Percentiles rank a stretch among this genome's conserved stretches.
Evolutionary conservation across 2,888 invertebrate genomes (phyloP).

Genomic region (Incurvaria masculella): DNA sequence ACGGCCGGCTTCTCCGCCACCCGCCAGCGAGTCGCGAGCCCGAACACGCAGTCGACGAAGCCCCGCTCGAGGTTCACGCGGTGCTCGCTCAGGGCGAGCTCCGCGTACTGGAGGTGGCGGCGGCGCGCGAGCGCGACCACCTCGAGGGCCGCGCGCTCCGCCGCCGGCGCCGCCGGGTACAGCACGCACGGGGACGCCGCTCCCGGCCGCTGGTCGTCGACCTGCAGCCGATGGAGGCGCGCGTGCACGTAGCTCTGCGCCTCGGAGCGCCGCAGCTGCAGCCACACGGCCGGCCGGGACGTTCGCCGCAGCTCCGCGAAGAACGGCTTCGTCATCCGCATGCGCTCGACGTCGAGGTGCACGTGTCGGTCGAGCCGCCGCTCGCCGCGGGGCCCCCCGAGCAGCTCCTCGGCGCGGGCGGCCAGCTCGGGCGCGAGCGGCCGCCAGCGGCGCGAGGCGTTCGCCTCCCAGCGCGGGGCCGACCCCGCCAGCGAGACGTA

Average conservation of each 20-base stretch:
- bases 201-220: conserved; percentile 73
- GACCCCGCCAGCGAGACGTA: conserved; percentile 65
- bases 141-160: conserved; percentile 59
- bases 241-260: conserved; percentile 65
- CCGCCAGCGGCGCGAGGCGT: conserved; percentile 78
- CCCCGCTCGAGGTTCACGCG: conserved; percentile 68
- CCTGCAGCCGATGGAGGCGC: conserved; percentile 64
- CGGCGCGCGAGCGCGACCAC: conserved; percentile 54
- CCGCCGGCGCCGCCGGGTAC: conserved; percentile 52
- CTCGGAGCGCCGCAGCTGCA: conserved; percentile 68
- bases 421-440: conserved; percentile 71
- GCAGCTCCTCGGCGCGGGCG: conserved; percentile 81
- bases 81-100: conserved; percentile 64
- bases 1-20: conserved; percentile 54
- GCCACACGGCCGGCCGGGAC: conserved; percentile 71
- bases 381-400: conserved; percentile 65
- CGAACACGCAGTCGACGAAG: conserved; percentile 60
- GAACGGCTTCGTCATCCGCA: conserved; percentile 86
- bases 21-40: conserved; percentile 60
- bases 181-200: conserved; percentile 68
- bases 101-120: conserved; percentile 60
- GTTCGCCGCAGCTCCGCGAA: conserved; percentile 72
- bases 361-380: conserved; percentile 48
- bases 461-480: conserved; percentile 78
- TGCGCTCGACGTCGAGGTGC: conserved; percentile 75